phyloP scores from a whole-genome alignment of 92 coral and sea anemone genomes.

The Metridium senile region DNA sequence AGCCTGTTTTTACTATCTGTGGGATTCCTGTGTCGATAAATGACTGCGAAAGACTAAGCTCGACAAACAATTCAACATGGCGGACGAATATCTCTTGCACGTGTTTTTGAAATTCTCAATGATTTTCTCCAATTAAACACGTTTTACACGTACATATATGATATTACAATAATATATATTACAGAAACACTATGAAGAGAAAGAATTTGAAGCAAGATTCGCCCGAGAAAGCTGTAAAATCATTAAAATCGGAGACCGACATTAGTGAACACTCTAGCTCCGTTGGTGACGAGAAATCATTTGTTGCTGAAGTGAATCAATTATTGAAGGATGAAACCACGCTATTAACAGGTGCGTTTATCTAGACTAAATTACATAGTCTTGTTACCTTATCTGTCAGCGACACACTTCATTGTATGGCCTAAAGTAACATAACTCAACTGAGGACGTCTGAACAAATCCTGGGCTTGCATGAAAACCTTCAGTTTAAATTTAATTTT shows the following conservation, averaged over 20 bases:
- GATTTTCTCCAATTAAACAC: not conserved
- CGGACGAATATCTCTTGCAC: conserved; percentile 12
- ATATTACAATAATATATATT: not conserved
- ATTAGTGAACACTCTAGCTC: not conserved
- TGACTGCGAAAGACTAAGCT: not conserved
- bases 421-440: too few relatives aligned
- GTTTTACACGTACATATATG: not conserved
- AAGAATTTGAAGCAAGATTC: conserved; percentile 7
- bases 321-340: conserved; percentile 16
- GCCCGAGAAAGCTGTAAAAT: conserved; percentile 20
- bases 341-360: conserved; percentile 14
- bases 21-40: conserved; percentile 5
- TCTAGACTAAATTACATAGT: not conserved
- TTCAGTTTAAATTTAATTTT: too few relatives aligned
- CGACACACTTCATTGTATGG: too few relatives aligned
- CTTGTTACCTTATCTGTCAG: not conserved
- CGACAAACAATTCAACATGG: conserved; percentile 1
- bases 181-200: conserved; percentile 7
- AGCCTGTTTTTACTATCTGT: not conserved
- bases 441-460: not conserved
- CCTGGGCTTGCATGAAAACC: too few relatives aligned
- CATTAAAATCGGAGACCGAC: conserved; percentile 5
- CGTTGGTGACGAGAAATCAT: not conserved
- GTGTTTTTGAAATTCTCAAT: not conserved
- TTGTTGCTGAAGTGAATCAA: conserved; percentile 21